Conservation (phyloP, 2,113 vertebrate species). For the Spea multiplicata region DNA sequence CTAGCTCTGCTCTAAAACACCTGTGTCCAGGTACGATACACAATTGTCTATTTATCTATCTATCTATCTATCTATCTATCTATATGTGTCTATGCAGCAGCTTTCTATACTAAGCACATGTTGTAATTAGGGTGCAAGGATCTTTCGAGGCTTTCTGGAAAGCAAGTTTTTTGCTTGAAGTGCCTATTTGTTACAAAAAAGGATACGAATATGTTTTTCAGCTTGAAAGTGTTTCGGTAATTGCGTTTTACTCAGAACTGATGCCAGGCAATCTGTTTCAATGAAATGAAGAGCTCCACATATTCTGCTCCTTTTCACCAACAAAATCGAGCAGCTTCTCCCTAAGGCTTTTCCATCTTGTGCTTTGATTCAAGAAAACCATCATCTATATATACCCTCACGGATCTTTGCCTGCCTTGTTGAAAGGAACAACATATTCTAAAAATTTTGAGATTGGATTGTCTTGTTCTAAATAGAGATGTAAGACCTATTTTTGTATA, state of each 20-base stretch:
- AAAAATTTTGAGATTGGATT: too few species aligned
- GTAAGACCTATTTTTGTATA: too few species aligned
- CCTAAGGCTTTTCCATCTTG: slow-evolving; percentile 1
- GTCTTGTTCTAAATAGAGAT: too few species aligned
- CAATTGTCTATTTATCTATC: too few species aligned
- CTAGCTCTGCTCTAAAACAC: too few species aligned
- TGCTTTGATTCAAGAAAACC: neutral
- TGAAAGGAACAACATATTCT: too few species aligned
- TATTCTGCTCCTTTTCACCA: neutral
- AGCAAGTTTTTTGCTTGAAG: too few species aligned
- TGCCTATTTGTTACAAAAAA: neutral
- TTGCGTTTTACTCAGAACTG: neutral
- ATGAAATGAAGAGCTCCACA: neutral
- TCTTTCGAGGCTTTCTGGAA: neutral
- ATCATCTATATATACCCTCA: neutral
- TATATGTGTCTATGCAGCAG: too few species aligned
- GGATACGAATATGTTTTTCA: neutral
- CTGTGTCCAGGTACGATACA: too few species aligned
- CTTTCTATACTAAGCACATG: neutral
- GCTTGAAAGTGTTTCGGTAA: neutral
- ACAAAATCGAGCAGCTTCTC: slow-evolving; percentile 17
- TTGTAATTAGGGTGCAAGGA: neutral
- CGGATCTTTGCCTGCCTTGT: too few species aligned
- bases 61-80: too few species aligned
- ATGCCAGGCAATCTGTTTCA: slow-evolving; percentile 3